phyloP scores from a whole-genome alignment of 1,140 invertebrate genomes.

The Brachystomella parvula region DNA sequence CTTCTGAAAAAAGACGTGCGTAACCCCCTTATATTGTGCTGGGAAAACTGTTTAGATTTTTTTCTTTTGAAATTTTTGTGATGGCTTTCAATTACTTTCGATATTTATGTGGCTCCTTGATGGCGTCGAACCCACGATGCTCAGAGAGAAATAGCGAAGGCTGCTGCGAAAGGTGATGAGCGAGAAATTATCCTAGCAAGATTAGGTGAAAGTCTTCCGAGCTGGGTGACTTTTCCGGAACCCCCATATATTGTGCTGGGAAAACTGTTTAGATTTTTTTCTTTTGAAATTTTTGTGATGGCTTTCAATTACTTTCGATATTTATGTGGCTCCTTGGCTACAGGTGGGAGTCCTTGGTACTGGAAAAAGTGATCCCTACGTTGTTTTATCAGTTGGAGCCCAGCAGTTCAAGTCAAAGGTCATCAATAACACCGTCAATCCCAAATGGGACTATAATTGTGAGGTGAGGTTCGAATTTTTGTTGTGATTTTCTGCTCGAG shows the following conservation, averaged over 20 bases:
- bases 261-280: neutral
- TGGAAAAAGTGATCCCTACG: slow-evolving; percentile 93
- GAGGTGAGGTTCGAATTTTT: slow-evolving; percentile 57
- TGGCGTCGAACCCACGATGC: slow-evolving; percentile 64
- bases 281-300: slow-evolving; percentile 5
- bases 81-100: no score
- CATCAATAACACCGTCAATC: slow-evolving; percentile 84
- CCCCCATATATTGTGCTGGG: no score
- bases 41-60: neutral
- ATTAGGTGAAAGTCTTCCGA: slow-evolving; percentile 72
- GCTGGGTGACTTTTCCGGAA: slow-evolving; percentile 95
- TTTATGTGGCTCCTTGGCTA: no score
- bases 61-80: neutral
- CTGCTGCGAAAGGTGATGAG: slow-evolving; percentile 66
- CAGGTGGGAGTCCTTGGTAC: slow-evolving; percentile 73
- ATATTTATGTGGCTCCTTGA: no score
- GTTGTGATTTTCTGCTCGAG: neutral
- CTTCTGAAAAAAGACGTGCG: slow-evolving; percentile 76
- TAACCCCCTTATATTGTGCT: no score
- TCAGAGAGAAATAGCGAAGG: slow-evolving; percentile 68
- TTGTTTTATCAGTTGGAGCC: slow-evolving; percentile 74
- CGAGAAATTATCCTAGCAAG: slow-evolving; percentile 75
- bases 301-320: no score
- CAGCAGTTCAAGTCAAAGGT: slow-evolving; percentile 79
- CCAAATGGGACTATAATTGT: slow-evolving; percentile 88